A percentile compares a stretch with the other conserved stretches of the same genome.
These are phyloP conservation scores for Arrhopalites spinosus DNA, from an alignment of 2,888 invertebrate species.

Conservation along the genomic window DNA sequence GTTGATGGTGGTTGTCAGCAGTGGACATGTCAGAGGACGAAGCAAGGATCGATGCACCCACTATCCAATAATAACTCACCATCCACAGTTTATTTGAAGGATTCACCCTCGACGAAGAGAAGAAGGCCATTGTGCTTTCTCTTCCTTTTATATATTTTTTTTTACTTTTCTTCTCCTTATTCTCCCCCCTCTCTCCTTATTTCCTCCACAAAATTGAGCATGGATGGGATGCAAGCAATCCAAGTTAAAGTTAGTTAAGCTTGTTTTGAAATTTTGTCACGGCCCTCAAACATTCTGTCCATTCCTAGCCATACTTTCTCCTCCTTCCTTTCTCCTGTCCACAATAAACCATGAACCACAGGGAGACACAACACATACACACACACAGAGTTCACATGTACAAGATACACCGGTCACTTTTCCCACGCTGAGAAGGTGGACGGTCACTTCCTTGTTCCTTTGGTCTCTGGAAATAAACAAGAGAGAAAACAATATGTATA, in stretches of 20 bases:
- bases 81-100: constrained; percentile 11
- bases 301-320: background rate
- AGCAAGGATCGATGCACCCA: constrained; percentile 19
- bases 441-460: background rate
- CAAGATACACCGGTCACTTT: background rate
- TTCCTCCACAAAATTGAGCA: background rate
- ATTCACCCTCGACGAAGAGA: background rate
- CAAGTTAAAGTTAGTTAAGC: background rate
- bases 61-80: constrained; percentile 13
- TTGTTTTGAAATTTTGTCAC: constrained; percentile 15
- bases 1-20: constrained; percentile 9
- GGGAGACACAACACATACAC: background rate
- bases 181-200: background rate
- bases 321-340: background rate
- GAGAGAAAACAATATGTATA: background rate
- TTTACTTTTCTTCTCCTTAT: background rate
- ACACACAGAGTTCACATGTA: background rate
- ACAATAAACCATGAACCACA: background rate
- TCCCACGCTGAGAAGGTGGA: no score
- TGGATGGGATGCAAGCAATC: background rate
- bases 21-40: constrained; percentile 5
- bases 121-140: constrained; percentile 5
- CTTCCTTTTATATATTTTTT: background rate
- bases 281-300: constrained; percentile 5
- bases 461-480: background rate